phyloP scores from a whole-genome alignment of 2,113 vertebrate genomes.

The Ptilonorhynchus violaceus region DNA sequence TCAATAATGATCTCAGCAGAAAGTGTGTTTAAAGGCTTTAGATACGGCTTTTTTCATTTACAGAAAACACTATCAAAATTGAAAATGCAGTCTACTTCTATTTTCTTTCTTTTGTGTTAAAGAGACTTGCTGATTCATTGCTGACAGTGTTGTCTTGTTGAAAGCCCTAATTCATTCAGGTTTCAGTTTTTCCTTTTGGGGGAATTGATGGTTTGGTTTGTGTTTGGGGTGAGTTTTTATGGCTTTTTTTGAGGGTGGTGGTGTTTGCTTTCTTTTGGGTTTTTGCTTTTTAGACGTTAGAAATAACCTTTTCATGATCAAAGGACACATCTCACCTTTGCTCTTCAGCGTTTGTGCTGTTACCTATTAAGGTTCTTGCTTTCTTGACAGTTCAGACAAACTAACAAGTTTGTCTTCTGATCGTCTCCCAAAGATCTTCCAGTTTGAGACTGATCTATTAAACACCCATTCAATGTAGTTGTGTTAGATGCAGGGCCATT shows the following conservation, averaged over 20 bases:
- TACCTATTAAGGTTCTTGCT: background rate
- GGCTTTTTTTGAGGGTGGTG: background rate
- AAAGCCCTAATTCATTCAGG: background rate
- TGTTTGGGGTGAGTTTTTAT: background rate
- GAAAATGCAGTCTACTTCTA: background rate
- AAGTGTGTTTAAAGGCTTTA: background rate
- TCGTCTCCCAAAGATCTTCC: background rate
- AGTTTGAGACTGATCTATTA: background rate
- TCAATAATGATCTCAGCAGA: background rate
- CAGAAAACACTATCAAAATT: background rate
- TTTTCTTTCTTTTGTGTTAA: background rate
- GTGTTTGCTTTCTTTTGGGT: background rate
- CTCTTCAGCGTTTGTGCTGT: background rate
- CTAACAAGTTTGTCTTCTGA: background rate
- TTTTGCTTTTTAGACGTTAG: background rate
- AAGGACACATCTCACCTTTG: background rate
- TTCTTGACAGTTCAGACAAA: background rate
- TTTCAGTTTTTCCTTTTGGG: background rate
- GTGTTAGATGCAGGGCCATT: background rate
- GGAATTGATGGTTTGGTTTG: background rate
- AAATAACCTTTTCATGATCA: background rate
- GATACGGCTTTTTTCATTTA: background rate
- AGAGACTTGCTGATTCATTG: constrained; percentile 21
- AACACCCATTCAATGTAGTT: background rate
- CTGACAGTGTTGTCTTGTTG: background rate